phyloP scores from a whole-genome alignment of 2,797 vertebrate genomes.

The Cygnus olor region DNA sequence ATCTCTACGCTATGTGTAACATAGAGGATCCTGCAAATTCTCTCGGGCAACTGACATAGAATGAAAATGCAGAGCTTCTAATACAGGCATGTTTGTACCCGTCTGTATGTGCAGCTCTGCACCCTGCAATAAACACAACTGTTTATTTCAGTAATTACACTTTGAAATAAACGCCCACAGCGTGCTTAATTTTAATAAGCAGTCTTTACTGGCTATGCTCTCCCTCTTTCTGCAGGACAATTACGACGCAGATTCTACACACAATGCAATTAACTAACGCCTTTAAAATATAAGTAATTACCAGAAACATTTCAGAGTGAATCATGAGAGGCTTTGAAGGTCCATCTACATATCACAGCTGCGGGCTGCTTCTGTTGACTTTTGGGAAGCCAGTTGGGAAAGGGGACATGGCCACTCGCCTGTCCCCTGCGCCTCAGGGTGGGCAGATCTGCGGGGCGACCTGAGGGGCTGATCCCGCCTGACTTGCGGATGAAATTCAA shows the following conservation, averaged over 20 bases:
- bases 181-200: slow-evolving; percentile 67
- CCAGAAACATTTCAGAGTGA: slow-evolving; percentile 58
- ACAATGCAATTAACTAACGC: slow-evolving; percentile 62
- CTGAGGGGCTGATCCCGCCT: background rate
- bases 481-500: background rate
- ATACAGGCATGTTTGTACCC: slow-evolving; percentile 61
- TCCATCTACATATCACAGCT: slow-evolving; percentile 53
- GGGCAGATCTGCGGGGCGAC: background rate
- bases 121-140: slow-evolving; percentile 70
- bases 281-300: slow-evolving; percentile 71
- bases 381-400: slow-evolving; percentile 22
- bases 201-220: slow-evolving; percentile 55
- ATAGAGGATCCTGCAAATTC: slow-evolving; percentile 53
- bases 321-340: slow-evolving; percentile 67
- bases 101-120: slow-evolving; percentile 47
- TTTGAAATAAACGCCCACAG: slow-evolving; percentile 73
- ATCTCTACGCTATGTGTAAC: background rate
- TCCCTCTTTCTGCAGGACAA: slow-evolving; percentile 65
- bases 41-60: slow-evolving; percentile 35
- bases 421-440: background rate
- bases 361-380: slow-evolving; percentile 37
- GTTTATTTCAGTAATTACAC: slow-evolving; percentile 75
- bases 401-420: background rate
- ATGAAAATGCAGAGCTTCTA: slow-evolving; percentile 47
- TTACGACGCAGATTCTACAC: slow-evolving; percentile 50